Percentiles rank a stretch among this genome's conserved stretches.
phyloP scores from a whole-genome alignment of 2,888 invertebrate genomes.

The Drosophila fungiperda region DNA sequence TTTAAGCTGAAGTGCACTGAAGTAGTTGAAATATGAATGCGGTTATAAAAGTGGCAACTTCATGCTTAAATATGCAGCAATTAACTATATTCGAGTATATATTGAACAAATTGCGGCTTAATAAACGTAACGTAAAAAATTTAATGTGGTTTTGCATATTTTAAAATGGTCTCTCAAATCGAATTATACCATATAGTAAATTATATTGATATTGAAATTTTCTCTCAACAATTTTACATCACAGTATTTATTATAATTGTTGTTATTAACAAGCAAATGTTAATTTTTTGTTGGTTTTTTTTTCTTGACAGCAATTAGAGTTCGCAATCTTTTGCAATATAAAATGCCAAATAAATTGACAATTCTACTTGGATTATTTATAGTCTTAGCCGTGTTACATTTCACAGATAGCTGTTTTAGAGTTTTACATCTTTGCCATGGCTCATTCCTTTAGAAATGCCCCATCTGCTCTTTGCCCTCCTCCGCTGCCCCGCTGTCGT shows the following conservation, averaged over 20 bases:
- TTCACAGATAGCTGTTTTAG: conserved; percentile 24
- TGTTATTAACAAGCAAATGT: not conserved
- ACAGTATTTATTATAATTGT: not conserved
- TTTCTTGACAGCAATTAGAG: conserved; percentile 2
- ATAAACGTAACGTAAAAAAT: not conserved
- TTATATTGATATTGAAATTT: not conserved
- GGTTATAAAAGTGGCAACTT: not conserved
- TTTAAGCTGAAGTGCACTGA: conserved; percentile 7
- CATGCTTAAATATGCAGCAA: not conserved
- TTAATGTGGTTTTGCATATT: not conserved
- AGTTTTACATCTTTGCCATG: conserved; percentile 7
- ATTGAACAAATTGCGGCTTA: not conserved
- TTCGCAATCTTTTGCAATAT: conserved; percentile 11
- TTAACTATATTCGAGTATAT: not conserved
- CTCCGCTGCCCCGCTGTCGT: not conserved
- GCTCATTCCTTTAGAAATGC: conserved; percentile 5
- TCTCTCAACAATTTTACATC: not conserved
- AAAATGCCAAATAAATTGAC: conserved; percentile 18
- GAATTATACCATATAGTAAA: not conserved
- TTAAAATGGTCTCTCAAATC: not conserved
- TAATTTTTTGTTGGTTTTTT: not conserved
- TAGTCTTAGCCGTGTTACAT: conserved; percentile 8
- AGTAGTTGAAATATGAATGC: conserved; percentile 8
- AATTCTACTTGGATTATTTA: conserved; percentile 1
- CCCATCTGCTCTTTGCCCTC: not conserved